Evolutionary conservation across 2,113 vertebrate species (phyloP).

Genomic region (Penelope pileata): DNA sequence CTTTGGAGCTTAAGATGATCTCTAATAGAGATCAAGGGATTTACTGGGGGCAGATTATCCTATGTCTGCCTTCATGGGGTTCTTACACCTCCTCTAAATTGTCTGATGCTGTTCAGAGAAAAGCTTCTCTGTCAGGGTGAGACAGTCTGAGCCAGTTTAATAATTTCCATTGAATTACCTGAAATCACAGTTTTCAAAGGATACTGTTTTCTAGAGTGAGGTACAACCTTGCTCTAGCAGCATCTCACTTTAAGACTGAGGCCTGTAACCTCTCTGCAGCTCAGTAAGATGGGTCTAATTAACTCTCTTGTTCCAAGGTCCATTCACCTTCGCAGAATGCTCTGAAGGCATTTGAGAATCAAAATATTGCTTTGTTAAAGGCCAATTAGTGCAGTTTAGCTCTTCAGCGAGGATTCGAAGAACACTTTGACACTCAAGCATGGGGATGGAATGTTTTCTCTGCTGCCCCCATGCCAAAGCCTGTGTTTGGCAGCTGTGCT

Average conservation of each 20-base stretch:
- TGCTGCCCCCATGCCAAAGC: constrained; percentile 7
- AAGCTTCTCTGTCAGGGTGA: constrained; percentile 53
- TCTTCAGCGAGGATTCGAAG: constrained; percentile 32
- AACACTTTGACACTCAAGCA: constrained; percentile 1
- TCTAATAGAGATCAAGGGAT: constrained; percentile 70
- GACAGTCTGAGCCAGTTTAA: constrained; percentile 40
- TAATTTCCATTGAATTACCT: constrained; percentile 62
- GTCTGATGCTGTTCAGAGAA: constrained; percentile 58
- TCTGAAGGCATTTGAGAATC: background rate
- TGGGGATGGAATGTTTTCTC: background rate
- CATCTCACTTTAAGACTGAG: background rate
- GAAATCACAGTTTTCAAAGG: constrained; percentile 61
- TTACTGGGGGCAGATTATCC: constrained; percentile 64
- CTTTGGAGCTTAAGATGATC: constrained; percentile 66
- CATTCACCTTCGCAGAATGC: background rate
- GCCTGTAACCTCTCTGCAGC: background rate
- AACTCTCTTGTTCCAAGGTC: background rate
- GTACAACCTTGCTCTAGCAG: background rate
- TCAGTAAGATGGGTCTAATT: background rate
- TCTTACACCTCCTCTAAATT: constrained; percentile 64
- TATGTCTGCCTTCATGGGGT: constrained; percentile 54
- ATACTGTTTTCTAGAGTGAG: constrained; percentile 36
- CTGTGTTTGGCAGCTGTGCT: constrained; percentile 33
- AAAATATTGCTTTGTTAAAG: background rate
- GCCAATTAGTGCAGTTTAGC: background rate